A percentile compares a stretch with the other conserved stretches of the same genome.
These are phyloP conservation scores for Drosophila mercatorum DNA, from an alignment of 2,888 invertebrate genomes.

Conservation along the genomic window DNA sequence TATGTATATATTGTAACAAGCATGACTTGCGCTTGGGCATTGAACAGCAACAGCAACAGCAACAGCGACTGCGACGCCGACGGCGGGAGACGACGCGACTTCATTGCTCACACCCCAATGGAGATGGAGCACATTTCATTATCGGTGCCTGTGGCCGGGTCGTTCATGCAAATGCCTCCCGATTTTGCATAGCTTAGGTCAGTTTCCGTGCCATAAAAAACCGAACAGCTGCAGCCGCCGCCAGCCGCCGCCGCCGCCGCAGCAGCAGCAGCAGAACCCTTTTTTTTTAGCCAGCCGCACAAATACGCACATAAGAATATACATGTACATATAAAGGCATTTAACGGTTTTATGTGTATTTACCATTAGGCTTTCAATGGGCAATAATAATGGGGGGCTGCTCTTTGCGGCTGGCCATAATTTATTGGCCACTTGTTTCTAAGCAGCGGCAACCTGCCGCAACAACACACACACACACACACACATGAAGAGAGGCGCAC, in stretches of 20 bases:
- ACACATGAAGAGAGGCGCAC: neutral
- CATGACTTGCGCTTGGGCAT: slow-evolving; percentile 71
- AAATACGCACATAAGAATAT: slow-evolving; percentile 32
- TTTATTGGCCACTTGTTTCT: slow-evolving; percentile 80
- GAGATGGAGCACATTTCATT: slow-evolving; percentile 68
- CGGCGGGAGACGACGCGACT: slow-evolving; percentile 52
- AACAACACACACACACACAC: slow-evolving; percentile 33
- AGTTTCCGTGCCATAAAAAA: slow-evolving; percentile 68
- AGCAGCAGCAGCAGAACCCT: slow-evolving; percentile 43
- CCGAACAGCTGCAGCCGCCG: slow-evolving; percentile 37
- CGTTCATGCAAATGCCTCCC: slow-evolving; percentile 68
- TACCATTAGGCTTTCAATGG: slow-evolving; percentile 75
- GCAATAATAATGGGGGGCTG: slow-evolving; percentile 73
- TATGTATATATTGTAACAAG: slow-evolving; percentile 40
- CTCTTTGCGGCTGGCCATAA: slow-evolving; percentile 70
- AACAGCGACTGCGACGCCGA: slow-evolving; percentile 12
- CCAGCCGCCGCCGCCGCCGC: slow-evolving; percentile 21
- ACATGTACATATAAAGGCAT: slow-evolving; percentile 36
- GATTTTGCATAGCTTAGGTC: slow-evolving; percentile 73
- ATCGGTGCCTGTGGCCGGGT: slow-evolving; percentile 48
- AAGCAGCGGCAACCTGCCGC: slow-evolving; percentile 66
- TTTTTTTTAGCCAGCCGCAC: slow-evolving; percentile 30
- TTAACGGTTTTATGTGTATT: slow-evolving; percentile 76
- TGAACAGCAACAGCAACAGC: slow-evolving; percentile 35
- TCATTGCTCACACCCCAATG: slow-evolving; percentile 49